Conservation (phyloP, 1,140 invertebrate species). For the Polypedilum pembai region DNA sequence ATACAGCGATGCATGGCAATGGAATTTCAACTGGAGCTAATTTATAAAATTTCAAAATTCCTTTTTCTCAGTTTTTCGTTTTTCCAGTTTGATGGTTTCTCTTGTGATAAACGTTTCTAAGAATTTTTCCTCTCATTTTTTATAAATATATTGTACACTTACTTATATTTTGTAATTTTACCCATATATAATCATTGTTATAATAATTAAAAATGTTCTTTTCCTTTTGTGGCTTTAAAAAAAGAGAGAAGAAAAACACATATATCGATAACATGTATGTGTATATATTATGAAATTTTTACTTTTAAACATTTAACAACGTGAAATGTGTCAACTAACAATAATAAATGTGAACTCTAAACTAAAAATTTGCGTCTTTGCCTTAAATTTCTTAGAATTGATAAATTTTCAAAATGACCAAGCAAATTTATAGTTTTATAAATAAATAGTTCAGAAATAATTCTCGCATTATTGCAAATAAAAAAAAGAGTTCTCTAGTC, state of each 20-base stretch:
- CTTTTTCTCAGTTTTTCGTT: background rate
- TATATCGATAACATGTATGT: no score
- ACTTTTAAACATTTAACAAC: background rate
- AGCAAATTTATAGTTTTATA: no score
- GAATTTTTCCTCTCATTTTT: background rate
- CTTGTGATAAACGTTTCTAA: conserved; percentile 24
- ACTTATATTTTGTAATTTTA: no score
- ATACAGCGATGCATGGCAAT: conserved; percentile 42
- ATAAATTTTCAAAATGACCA: no score
- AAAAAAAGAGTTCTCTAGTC: background rate
- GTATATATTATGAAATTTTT: background rate
- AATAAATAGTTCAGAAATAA: background rate
- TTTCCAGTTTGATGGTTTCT: background rate
- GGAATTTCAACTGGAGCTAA: conserved; percentile 42
- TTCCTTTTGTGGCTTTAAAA: no score
- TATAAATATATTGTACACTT: no score
- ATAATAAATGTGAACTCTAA: background rate
- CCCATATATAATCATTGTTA: no score
- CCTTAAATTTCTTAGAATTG: conserved; percentile 4
- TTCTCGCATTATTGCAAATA: background rate
- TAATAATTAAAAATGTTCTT: no score
- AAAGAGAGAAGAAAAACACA: no score
- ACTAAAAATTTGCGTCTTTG: conserved; percentile 18
- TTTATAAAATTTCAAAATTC: background rate
- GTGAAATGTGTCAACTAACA: conserved; percentile 17